Conservation (phyloP, 1,140 invertebrate species). For the Aphaenogaster ashmeadi region DNA sequence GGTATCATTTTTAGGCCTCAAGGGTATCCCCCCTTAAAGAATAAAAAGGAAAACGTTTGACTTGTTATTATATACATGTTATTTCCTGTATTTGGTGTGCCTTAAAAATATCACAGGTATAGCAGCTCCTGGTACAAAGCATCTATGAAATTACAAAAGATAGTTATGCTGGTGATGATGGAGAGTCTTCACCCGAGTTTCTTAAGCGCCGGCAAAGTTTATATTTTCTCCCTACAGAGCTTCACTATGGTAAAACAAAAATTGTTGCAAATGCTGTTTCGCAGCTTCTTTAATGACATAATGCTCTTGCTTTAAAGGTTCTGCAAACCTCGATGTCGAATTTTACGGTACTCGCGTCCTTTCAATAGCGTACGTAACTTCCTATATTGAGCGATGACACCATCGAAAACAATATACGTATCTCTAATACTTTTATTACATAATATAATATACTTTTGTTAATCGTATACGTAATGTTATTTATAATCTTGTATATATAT, state of each 20-base stretch:
- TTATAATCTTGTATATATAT: neutral
- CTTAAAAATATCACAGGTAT: constrained; percentile 8
- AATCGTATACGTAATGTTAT: constrained; percentile 9
- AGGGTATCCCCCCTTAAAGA: too few relatives aligned
- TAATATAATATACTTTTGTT: constrained; percentile 24
- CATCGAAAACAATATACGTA: neutral
- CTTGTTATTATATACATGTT: neutral
- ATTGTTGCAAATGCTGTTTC: constrained; percentile 1
- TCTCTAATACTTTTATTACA: constrained; percentile 3
- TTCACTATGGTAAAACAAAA: constrained; percentile 22
- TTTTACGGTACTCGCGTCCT: constrained; percentile 29
- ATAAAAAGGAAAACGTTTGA: neutral
- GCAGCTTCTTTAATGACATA: neutral
- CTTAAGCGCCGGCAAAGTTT: constrained; percentile 42
- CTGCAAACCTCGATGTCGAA: constrained; percentile 56
- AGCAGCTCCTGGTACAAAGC: constrained; percentile 23
- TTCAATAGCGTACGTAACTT: constrained; percentile 10
- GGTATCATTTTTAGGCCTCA: too few relatives aligned
- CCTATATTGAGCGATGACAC: neutral
- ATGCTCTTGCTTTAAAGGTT: constrained; percentile 18
- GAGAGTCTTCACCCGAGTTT: constrained; percentile 10
- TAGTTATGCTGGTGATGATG: neutral
- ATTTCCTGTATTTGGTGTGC: neutral
- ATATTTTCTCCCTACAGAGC: constrained; percentile 42
- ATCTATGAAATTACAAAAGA: constrained; percentile 17